phyloP scores from a whole-genome alignment of 2,888 invertebrate genomes.

The Dioctria linearis region DNA sequence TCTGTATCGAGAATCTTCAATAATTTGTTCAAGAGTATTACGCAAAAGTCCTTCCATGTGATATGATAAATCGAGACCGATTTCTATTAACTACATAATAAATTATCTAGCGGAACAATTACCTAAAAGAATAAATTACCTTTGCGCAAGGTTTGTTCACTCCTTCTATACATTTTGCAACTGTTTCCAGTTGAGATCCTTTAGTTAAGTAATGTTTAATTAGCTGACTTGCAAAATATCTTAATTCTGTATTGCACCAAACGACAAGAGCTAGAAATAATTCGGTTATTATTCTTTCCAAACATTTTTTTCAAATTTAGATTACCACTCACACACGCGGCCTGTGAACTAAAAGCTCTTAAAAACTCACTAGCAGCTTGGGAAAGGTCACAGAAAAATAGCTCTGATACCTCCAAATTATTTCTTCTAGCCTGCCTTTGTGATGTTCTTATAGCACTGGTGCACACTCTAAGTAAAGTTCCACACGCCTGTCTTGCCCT shows the following conservation, averaged over 20 bases:
- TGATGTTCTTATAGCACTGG: constrained; percentile 67
- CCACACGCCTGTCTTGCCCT: constrained; percentile 70
- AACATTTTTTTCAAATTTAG: constrained; percentile 18
- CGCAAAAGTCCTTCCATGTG: constrained; percentile 90
- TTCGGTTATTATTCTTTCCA: not conserved
- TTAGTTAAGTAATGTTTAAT: constrained; percentile 92
- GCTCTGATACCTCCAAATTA: constrained; percentile 73
- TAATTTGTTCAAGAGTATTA: constrained; percentile 73
- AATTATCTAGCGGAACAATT: not conserved
- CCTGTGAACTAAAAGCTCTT: constrained; percentile 85
- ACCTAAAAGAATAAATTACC: constrained; percentile 56
- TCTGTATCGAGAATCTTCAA: constrained; percentile 69
- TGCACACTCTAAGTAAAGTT: constrained; percentile 68
- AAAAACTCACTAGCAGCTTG: constrained; percentile 83
- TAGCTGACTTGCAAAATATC: constrained; percentile 84
- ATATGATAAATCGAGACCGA: constrained; percentile 92
- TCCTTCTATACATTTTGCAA: constrained; percentile 89
- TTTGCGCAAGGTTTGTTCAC: constrained; percentile 75
- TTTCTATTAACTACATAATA: constrained; percentile 71
- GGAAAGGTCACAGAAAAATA: constrained; percentile 80
- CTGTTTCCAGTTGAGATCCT: constrained; percentile 86
- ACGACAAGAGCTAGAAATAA: constrained; percentile 81
- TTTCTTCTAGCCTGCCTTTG: constrained; percentile 70
- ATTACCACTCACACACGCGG: constrained; percentile 81
- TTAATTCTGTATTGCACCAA: constrained; percentile 90